Percentiles rank a stretch among this genome's conserved stretches.
Conservation (phyloP, 2,888 invertebrate species). For the Phalera bucephala region DNA sequence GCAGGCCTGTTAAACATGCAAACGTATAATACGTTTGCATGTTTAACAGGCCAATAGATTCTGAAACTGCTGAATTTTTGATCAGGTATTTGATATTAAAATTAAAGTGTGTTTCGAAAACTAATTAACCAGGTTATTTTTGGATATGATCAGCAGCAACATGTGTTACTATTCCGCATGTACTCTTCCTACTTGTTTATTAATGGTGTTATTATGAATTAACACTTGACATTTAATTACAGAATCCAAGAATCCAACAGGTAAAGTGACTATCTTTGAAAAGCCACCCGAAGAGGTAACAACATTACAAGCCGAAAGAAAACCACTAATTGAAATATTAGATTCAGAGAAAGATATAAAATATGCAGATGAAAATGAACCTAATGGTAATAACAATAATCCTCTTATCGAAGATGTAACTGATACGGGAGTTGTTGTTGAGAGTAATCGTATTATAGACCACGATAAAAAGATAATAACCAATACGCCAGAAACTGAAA, state of each 20-base stretch:
- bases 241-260: slow-evolving; percentile 35
- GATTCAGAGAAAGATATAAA: slow-evolving; percentile 38
- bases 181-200: too few relatives aligned
- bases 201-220: too few relatives aligned
- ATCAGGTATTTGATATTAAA: too few relatives aligned
- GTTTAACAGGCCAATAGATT: too few relatives aligned
- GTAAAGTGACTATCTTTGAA: slow-evolving; percentile 36
- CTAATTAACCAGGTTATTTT: too few relatives aligned
- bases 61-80: too few relatives aligned
- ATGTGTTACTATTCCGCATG: too few relatives aligned
- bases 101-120: too few relatives aligned
- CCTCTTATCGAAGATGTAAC: slow-evolving; percentile 22
- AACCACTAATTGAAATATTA: slow-evolving; percentile 61
- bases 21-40: too few relatives aligned
- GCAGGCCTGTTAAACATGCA: too few relatives aligned
- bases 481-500: slow-evolving; percentile 23
- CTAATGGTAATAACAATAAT: slow-evolving; percentile 15
- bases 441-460: slow-evolving; percentile 49
- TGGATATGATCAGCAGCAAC: too few relatives aligned
- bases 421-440: slow-evolving; percentile 14
- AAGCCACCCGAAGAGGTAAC: slow-evolving; percentile 29
- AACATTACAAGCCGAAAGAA: slow-evolving; percentile 40
- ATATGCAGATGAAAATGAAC: slow-evolving; percentile 19
- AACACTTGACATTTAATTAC: too few relatives aligned
- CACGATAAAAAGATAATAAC: slow-evolving; percentile 46